Evolutionary conservation across 2,888 invertebrate species (phyloP).

Genomic region (Ormia ochracea): DNA sequence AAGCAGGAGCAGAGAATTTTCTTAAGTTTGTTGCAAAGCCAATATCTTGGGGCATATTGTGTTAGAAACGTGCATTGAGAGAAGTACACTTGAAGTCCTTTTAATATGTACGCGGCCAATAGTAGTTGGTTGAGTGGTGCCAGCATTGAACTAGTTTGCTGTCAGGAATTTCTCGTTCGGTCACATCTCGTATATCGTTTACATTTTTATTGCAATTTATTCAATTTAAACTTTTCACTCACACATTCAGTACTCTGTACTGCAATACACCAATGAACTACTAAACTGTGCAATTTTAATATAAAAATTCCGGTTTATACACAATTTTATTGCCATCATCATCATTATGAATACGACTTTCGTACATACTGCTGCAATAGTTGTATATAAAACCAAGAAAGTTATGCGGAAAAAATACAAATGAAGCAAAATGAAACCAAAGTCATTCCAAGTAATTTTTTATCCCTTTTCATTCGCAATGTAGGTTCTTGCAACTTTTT

Average conservation of each 20-base stretch:
- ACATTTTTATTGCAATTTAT: slow-evolving; percentile 32
- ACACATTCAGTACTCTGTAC: background rate
- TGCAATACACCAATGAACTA: slow-evolving; percentile 49
- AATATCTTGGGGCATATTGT: no score
- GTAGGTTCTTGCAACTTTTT: background rate
- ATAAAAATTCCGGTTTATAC: slow-evolving; percentile 40
- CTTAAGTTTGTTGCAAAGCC: no score
- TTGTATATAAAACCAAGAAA: slow-evolving; percentile 45
- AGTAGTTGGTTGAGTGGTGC: no score
- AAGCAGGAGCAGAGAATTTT: no score
- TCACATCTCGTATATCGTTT: slow-evolving; percentile 14
- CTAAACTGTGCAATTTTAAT: slow-evolving; percentile 46
- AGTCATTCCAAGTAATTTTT: slow-evolving; percentile 58
- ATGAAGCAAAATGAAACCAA: slow-evolving; percentile 47
- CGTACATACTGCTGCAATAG: slow-evolving; percentile 21
- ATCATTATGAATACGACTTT: background rate
- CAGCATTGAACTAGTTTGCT: no score
- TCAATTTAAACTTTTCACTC: slow-evolving; percentile 10
- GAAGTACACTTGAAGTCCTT: no score
- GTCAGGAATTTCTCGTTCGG: background rate
- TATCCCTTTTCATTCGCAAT: slow-evolving; percentile 13
- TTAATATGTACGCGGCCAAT: no score
- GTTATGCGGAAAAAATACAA: slow-evolving; percentile 50
- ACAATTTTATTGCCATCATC: slow-evolving; percentile 21
- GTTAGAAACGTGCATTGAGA: no score